Evolutionary conservation across 2,113 vertebrate species (phyloP).

Genomic region (Argyrosomus japonicus): DNA sequence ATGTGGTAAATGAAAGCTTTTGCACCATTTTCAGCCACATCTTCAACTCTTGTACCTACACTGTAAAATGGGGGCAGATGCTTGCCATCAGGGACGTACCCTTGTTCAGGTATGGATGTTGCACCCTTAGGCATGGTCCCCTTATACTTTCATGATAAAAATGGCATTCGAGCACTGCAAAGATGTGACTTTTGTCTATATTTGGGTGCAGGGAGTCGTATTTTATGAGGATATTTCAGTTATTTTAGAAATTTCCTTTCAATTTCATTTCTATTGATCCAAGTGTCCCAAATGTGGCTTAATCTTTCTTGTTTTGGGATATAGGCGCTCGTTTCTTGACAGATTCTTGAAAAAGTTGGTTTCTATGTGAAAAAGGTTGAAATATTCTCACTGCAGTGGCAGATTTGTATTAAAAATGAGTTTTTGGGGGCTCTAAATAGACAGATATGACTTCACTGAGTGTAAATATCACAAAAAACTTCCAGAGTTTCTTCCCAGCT

Average conservation of each 20-base stretch:
- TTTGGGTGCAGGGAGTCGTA: background rate
- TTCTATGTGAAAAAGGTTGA: background rate
- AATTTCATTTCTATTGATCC: no score
- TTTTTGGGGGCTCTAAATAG: background rate
- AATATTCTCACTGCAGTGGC: background rate
- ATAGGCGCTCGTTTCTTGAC: background rate
- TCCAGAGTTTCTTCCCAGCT: background rate
- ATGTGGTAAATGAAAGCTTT: background rate
- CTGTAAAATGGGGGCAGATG: background rate
- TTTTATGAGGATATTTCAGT: background rate
- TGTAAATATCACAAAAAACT: no score
- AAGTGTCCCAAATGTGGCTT: background rate
- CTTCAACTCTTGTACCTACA: background rate
- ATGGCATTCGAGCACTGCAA: background rate
- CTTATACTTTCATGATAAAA: background rate
- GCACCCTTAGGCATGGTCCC: background rate
- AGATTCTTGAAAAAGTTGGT: background rate
- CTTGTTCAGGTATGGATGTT: conserved; percentile 10
- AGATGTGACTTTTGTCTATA: background rate
- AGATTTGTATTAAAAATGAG: background rate
- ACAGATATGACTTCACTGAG: background rate
- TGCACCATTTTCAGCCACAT: conserved; percentile 14
- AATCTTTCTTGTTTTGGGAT: background rate
- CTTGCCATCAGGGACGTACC: conserved; percentile 10
- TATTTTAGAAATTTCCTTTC: background rate